Evolutionary conservation across 2,797 vertebrate species (phyloP).

Genomic region (Miichthys miiuy): DNA sequence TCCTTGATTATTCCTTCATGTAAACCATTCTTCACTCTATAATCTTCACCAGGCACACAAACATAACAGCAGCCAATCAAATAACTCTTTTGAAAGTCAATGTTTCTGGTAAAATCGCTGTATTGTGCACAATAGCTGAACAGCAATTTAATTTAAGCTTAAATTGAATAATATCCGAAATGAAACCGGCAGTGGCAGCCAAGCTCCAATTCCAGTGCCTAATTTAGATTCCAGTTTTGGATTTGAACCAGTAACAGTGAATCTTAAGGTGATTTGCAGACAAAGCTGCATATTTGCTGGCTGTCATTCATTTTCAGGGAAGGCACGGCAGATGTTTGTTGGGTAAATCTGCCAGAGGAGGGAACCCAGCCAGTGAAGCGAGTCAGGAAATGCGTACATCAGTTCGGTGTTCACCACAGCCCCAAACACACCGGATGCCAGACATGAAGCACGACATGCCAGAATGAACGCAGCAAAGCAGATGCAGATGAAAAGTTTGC

Average conservation of each 20-base stretch:
- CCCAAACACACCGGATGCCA: slow-evolving; percentile 61
- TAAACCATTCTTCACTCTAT: slow-evolving; percentile 19
- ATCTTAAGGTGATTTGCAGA: slow-evolving; percentile 38
- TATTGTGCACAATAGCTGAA: slow-evolving; percentile 37
- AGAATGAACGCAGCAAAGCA: slow-evolving; percentile 55
- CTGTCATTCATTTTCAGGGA: slow-evolving; percentile 31
- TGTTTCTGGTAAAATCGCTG: slow-evolving; percentile 31
- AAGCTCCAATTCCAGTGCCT: slow-evolving; percentile 22
- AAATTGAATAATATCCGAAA: slow-evolving; percentile 44
- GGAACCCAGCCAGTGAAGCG: slow-evolving; percentile 57
- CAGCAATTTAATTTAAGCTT: slow-evolving; percentile 45
- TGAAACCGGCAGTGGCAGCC: slow-evolving; percentile 16
- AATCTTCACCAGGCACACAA: slow-evolving; percentile 42
- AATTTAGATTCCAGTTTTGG: slow-evolving; percentile 50
- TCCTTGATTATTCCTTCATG: slow-evolving; percentile 30
- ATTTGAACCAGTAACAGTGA: slow-evolving; percentile 43
- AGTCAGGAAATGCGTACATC: slow-evolving; percentile 53
- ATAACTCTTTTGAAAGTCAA: slow-evolving; percentile 29
- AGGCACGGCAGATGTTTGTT: slow-evolving; percentile 66
- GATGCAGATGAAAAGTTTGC: slow-evolving; percentile 50
- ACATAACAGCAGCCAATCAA: slow-evolving; percentile 18
- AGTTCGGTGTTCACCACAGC: slow-evolving; percentile 57
- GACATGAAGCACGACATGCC: slow-evolving; percentile 58
- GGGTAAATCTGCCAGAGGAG: slow-evolving; percentile 64
- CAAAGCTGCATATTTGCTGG: slow-evolving; percentile 59